These are phyloP conservation scores for Phoebastria nigripes DNA, from an alignment of 2,797 vertebrate species.

Conservation along the genomic window DNA sequence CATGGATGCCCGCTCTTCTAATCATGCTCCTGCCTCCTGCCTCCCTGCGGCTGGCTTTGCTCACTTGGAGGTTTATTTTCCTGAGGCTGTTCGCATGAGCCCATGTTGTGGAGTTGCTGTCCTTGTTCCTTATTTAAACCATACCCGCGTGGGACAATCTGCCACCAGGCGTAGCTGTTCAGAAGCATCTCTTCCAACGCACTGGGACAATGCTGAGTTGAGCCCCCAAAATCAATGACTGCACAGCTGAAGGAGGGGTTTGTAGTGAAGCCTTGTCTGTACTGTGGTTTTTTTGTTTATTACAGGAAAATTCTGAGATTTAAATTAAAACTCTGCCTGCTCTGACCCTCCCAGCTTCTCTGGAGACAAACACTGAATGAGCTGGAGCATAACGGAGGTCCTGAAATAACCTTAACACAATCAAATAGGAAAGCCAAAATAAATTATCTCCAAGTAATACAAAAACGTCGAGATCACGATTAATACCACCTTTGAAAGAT, in stretches of 20 bases:
- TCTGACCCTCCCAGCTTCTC: background rate
- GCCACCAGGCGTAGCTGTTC: background rate
- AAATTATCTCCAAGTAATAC: background rate
- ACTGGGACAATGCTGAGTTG: background rate
- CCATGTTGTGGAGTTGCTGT: background rate
- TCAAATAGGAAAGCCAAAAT: background rate
- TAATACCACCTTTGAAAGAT: background rate
- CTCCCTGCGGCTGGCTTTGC: background rate
- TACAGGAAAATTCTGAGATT: background rate
- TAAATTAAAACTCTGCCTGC: background rate
- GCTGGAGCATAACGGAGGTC: background rate
- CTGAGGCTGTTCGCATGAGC: background rate
- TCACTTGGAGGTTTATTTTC: background rate
- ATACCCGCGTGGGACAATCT: accelerated
- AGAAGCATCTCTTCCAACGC: background rate
- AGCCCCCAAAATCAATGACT: background rate
- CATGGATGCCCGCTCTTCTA: background rate
- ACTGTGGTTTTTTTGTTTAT: background rate
- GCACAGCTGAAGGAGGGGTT: background rate
- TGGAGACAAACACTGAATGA: background rate
- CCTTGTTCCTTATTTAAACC: background rate
- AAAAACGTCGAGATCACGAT: background rate
- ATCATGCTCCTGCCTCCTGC: background rate
- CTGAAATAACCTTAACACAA: background rate
- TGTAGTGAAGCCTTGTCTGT: background rate